These are phyloP conservation scores for Cephalophus harveyi DNA, from an alignment of 2,113 vertebrate genomes.

Conservation along the genomic window DNA sequence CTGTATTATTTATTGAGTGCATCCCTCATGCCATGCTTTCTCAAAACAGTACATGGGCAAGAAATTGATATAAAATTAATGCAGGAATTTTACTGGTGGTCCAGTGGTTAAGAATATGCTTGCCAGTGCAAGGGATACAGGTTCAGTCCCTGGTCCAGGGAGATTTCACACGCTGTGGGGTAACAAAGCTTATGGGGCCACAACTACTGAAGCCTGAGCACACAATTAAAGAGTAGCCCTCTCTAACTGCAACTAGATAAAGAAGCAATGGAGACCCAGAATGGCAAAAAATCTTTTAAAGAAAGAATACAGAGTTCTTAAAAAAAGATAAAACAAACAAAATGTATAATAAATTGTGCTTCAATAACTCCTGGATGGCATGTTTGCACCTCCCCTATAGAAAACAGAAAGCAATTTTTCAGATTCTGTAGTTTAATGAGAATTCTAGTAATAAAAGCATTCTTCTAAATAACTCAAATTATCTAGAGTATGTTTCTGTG, in stretches of 20 bases:
- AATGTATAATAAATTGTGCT: background rate
- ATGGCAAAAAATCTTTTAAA: background rate
- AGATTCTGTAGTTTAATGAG: constrained; percentile 4
- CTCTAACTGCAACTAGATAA: background rate
- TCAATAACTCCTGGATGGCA: background rate
- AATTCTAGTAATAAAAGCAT: background rate
- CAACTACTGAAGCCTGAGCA: background rate
- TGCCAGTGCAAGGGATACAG: background rate
- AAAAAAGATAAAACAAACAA: background rate
- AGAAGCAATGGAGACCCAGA: background rate
- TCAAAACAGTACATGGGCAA: background rate
- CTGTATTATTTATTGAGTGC: background rate
- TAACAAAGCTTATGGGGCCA: background rate
- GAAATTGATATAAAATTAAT: background rate
- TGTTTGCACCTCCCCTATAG: background rate
- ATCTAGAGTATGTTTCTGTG: background rate
- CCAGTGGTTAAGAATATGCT: background rate
- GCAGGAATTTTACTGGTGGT: background rate
- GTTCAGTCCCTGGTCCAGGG: background rate
- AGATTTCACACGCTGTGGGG: background rate
- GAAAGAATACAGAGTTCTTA: background rate
- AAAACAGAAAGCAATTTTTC: background rate
- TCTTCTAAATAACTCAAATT: constrained; percentile 37
- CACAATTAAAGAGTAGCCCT: background rate
- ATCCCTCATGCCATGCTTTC: background rate